Percentiles rank a stretch among this genome's conserved stretches.
phyloP scores from a whole-genome alignment of 2,113 vertebrate species.

The Oreochromis spilurus region DNA sequence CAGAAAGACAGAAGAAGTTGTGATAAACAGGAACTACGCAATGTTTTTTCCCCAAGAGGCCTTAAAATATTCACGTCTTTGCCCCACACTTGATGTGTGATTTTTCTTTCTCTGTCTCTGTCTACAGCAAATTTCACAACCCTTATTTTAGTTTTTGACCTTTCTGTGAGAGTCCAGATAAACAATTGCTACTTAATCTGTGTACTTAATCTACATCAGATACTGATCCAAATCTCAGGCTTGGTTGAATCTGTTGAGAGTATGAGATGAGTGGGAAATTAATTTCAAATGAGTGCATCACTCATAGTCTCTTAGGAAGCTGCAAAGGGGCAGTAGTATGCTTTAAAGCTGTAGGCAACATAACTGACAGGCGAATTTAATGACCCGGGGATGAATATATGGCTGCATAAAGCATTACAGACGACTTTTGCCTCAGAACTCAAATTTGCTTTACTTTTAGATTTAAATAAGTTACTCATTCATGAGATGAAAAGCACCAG shows the following conservation, averaged over 20 bases:
- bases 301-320: background rate
- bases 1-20: background rate
- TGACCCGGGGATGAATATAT: background rate
- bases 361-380: conserved; percentile 7
- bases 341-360: background rate
- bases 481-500: conserved; percentile 2
- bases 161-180: background rate
- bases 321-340: background rate
- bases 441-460: background rate
- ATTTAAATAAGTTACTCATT: conserved; percentile 8
- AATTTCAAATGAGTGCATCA: conserved; percentile 2
- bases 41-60: background rate
- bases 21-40: background rate
- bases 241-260: background rate
- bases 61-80: background rate
- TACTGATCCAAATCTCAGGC: background rate
- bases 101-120: background rate
- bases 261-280: background rate
- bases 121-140: background rate
- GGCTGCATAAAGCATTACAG: background rate
- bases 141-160: background rate
- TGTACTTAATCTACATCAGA: background rate
- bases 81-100: background rate
- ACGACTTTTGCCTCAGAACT: background rate
- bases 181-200: background rate